phyloP scores from a whole-genome alignment of 1,140 invertebrate species.

The Drosophila suzukii region DNA sequence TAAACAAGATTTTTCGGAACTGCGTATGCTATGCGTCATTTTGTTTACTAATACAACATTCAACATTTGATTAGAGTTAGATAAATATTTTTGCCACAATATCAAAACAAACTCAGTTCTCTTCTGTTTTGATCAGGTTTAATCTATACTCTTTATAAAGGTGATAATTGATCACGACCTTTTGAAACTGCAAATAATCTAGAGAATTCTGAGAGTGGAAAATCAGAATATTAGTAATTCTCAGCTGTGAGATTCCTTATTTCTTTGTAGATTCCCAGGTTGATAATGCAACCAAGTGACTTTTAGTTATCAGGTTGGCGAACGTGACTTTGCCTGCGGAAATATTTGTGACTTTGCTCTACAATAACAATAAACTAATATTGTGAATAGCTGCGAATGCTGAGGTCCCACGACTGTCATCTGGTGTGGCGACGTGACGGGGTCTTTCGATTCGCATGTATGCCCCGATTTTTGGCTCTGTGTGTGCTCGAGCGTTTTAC shows the following conservation, averaged over 20 bases:
- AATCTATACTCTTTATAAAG: background rate
- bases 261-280: background rate
- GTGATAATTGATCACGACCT: slow-evolving; percentile 13
- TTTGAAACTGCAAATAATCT: background rate
- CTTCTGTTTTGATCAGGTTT: slow-evolving; percentile 6
- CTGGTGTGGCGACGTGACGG: slow-evolving; percentile 49
- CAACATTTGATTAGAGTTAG: slow-evolving; percentile 12
- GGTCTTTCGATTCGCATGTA: slow-evolving; percentile 31
- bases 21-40: slow-evolving; percentile 23
- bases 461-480: slow-evolving; percentile 13
- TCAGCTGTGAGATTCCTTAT: slow-evolving; percentile 10
- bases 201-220: slow-evolving; percentile 12
- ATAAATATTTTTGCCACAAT: slow-evolving; percentile 8
- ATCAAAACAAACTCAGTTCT: slow-evolving; percentile 6
- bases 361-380: slow-evolving; percentile 44
- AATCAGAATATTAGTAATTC: background rate
- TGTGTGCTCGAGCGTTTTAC: slow-evolving; percentile 16
- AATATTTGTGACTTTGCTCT: slow-evolving; percentile 49
- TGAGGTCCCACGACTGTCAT: slow-evolving; percentile 27
- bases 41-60: slow-evolving; percentile 25
- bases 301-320: slow-evolving; percentile 31
- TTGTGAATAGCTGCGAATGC: slow-evolving; percentile 12
- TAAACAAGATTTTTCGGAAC: slow-evolving; percentile 3
- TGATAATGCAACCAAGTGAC: slow-evolving; percentile 29
- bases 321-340: slow-evolving; percentile 47